Evolutionary conservation across 1,140 invertebrate genomes (phyloP), one percentile per base, ranked within the genome.

Genomic region (Leptonema lineaticorne): DNA sequence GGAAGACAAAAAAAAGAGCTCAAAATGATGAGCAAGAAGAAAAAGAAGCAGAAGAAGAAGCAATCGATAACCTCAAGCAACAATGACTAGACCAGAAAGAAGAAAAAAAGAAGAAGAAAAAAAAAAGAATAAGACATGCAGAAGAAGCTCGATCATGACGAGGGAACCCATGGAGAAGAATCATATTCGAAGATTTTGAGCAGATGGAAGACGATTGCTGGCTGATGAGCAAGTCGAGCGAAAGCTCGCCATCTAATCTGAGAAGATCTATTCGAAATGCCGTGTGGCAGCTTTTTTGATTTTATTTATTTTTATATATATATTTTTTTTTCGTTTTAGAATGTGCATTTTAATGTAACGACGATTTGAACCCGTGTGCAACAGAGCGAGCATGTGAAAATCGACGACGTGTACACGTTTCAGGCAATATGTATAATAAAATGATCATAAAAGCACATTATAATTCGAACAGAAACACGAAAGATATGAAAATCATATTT

Each of bases 251-350:
- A 14, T 18, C 41, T 64, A 64, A 50, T 64, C 62, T 64, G 62
- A 50, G 20, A 41, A 4, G 24, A 64, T 64, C 62, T 37, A 3
- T 64, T 64, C n/a, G 16, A 33, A 64, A 64, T 64, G 62, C 50
- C 50, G 62, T 45, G 50, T 9, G 37, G 33, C 62, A 24, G 24
- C 62, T 50, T 64, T n/a, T n/a, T n/a, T n/a, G n/a, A n/a, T n/a
- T n/a, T n/a, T n/a, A n/a, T n/a, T n/a, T n/a, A n/a, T n/a, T n/a
- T n/a, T n/a, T n/a, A n/a, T n/a, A n/a, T n/a, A n/a, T n/a, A n/a
- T n/a, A n/a, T n/a, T n/a, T n/a, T n/a, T n/a, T n/a, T n/a, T 64
- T 64, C 33, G 41, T 16, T 64, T 64, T 64, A 14, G 62, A 27
- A 50, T 64, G 22, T 64, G n/a, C 37, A 37, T 33, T 45, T n/a